Evolutionary conservation across 2,888 invertebrate genomes (phyloP), one percentile per base, ranked within the genome.

Genomic region (Calameuta filiformis): DNA sequence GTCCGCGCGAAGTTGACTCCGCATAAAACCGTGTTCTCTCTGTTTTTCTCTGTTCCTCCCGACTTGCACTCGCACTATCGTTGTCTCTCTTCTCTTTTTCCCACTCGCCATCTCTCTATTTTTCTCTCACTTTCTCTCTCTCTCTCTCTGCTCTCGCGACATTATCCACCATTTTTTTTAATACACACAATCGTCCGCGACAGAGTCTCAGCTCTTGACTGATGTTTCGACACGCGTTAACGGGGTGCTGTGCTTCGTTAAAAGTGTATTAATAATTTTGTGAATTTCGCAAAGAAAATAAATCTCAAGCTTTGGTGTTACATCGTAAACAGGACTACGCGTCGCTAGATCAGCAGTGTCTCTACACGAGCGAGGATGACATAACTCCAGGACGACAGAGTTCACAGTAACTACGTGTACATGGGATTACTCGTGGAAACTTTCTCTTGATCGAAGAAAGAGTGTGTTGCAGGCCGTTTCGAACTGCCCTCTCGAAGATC

Each of bases 1-100:
- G 33, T 82, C 84, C 83, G 85, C 80, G 81, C 76, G 80, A 83
- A 82, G 73, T 35, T 37, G 35, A 23, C 56, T 40, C 68, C 35
- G 75, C 75, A 68, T 37, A 37, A 68, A n/a, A 34, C 34, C 37
- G 34, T 33, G 74, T 34, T 37, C 30, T 34, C 30, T 35, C 35
- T 71, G 34, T 33, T 33, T 71, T 33, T 33, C 31, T 56, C 56
- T 56, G 1, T 56, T 23, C 6, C 23, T 56, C 23, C 56, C 9
- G 9, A 56, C 56, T 56, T 15, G 56, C 56, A 56, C 12, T 31
- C 71, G 9, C 71, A 3, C 71, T 71, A 33, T 23, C 71, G 71
- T 33, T 34, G 23, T 34, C 71, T 71, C 71, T 71, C 56, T 56
- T 23, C 23, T 23, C 6, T 9, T 3, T 31, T 31, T 71, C 31